These are phyloP conservation scores for Acanthopleura granulata DNA, from an alignment of 2,888 invertebrate species.

Conservation along the genomic window DNA sequence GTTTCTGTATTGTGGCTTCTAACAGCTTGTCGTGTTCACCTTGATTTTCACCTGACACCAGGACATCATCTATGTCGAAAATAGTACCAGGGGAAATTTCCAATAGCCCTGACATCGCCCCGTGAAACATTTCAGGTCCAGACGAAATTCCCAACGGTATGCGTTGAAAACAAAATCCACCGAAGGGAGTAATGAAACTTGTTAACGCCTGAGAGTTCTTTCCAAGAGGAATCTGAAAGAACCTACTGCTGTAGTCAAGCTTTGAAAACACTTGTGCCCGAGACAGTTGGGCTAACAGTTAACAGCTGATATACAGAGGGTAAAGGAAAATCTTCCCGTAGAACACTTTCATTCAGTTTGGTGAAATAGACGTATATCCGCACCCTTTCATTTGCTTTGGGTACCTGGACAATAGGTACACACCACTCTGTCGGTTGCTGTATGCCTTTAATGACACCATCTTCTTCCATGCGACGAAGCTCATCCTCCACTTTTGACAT, in stretches of 20 bases:
- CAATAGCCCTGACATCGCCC: conserved; percentile 56
- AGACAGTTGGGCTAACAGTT: conserved; percentile 24
- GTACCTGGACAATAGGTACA: conserved; percentile 59
- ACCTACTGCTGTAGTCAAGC: conserved; percentile 33
- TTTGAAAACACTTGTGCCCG: conserved; percentile 30
- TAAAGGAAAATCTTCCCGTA: conserved; percentile 25
- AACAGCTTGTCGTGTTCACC: conserved; percentile 28
- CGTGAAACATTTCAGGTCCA: conserved; percentile 69
- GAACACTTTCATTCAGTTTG: conserved; percentile 28
- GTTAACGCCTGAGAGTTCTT: conserved; percentile 30
- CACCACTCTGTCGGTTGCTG: conserved; percentile 62
- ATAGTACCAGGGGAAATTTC: conserved; percentile 28
- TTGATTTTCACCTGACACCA: conserved; percentile 23
- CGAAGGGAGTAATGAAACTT: conserved; percentile 48
- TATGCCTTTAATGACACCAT: conserved; percentile 53
- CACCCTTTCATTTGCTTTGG: conserved; percentile 35
- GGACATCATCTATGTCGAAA: conserved; percentile 33
- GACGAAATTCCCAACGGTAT: conserved; percentile 51
- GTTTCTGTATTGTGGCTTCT: conserved; percentile 21
- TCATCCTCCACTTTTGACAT: conserved; percentile 54
- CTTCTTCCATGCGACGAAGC: conserved; percentile 45
- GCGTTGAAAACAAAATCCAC: conserved; percentile 39
- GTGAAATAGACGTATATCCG: conserved; percentile 31
- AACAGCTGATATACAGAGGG: conserved; percentile 24
- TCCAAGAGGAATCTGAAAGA: conserved; percentile 30